phyloP scores from a whole-genome alignment of 2,888 invertebrate species.

The Conistra vaccinii region DNA sequence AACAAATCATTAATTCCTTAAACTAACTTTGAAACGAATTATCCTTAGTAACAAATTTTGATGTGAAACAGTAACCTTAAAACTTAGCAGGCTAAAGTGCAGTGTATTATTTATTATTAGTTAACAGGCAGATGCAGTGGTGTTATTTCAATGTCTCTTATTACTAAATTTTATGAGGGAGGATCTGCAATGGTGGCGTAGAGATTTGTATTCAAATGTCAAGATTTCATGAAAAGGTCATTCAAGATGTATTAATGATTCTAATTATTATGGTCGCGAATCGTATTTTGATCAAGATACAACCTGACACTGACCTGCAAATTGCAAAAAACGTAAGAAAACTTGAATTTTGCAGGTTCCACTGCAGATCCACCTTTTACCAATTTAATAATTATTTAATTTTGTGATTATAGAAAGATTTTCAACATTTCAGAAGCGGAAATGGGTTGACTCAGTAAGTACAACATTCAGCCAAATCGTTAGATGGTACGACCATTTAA shows the following conservation, averaged over 20 bases:
- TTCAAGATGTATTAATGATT: too few species aligned
- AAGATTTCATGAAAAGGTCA: too few species aligned
- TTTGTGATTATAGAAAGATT: not conserved
- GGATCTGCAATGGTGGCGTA: too few species aligned
- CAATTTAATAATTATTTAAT: not conserved
- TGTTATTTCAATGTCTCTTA: slow-evolving; percentile 1
- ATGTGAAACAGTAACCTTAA: not conserved
- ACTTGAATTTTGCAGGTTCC: too few species aligned
- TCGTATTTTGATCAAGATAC: too few species aligned
- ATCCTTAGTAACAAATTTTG: not conserved
- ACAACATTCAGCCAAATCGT: not conserved
- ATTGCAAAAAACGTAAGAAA: too few species aligned
- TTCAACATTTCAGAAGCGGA: not conserved
- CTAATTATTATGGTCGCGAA: too few species aligned
- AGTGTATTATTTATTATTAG: slow-evolving; percentile 18
- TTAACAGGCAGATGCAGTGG: slow-evolving; percentile 25
- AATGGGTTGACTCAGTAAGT: not conserved
- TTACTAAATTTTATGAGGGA: not conserved
- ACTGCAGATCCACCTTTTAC: too few species aligned
- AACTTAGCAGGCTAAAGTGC: not conserved
- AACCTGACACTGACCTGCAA: too few species aligned
- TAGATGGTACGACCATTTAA: not conserved
- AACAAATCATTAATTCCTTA: not conserved
- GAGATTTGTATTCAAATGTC: too few species aligned
- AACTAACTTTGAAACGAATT: not conserved